Evolutionary conservation across 2,113 vertebrate genomes (phyloP), one percentile per base, ranked within the genome.

Genomic region (Pelecanoides urinatrix): DNA sequence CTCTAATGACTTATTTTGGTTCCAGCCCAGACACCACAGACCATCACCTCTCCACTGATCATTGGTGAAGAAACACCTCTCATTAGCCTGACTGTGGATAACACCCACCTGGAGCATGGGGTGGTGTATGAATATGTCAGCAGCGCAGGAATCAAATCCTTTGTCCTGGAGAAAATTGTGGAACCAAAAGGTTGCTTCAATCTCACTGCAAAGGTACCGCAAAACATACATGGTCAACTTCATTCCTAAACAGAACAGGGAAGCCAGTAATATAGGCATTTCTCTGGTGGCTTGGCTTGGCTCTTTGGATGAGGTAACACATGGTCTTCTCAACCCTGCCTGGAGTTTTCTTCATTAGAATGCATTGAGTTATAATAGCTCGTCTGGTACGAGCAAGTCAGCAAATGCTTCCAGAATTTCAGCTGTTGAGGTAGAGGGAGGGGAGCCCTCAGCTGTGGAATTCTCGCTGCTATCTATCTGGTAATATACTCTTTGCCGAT

Each of bases 41-140:
- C 92, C 45, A 30, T 95, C 71, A 91, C 72, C 36, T 86, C 98
- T 63, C 95, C 97, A 15, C 87, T 97, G 82, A 92, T 73, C 62
- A 82, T 90, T 78, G 90, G 62, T 19, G 98, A 98, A 79, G 98
- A 97, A 58, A 93, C 95, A 19, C 98, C 99, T 13, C 94, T 98
- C 71, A 96, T 99, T 94, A 99, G 98, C 94, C 96, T 99, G 97
- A 99, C 99, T 0, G 99, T 99, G 82, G 99, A 99, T 93, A 99
- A 99, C 25, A 98, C 98, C 70, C 98, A 99, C 75, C 96, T 99
- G 97, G 99, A 99, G 96, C 99, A 99, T 0, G 99, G 99, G 0
- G 99, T 99, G 25, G 98, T 99, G 32, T 99, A 99, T 0, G 99
- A 99, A 79, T 99, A 99, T 1, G 97, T 99, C 82, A 99, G 99